Evolutionary conservation across 1,140 invertebrate genomes (phyloP), one percentile per base, ranked within the genome.

Genomic region (Pseudomyrmex flavicornis): DNA sequence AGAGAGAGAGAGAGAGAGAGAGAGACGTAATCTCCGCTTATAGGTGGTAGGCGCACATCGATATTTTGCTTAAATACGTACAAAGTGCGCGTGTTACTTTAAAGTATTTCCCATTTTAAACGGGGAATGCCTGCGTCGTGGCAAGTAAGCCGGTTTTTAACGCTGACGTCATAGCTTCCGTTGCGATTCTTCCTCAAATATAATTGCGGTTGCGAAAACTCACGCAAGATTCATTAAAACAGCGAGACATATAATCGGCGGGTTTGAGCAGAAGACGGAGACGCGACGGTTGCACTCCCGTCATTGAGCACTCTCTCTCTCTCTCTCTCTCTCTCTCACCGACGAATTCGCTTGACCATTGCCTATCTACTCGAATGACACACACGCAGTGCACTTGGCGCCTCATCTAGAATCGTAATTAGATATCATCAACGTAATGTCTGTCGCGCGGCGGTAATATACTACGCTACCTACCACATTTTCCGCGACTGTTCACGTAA

Each of bases 191-290:
- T 82, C 48, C 63, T 68, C 22, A 59, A 86, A 63, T 85, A 86
- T 85, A 86, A 86, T 85, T 86, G 35, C 35, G 62, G 85, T 80
- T 56, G 35, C 52, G n/a, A n/a, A 46, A 66, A 66, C 59, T 86
- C 85, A 85, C 83, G 85, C 84, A 69, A 85, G 56, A 72, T 74
- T 86, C 75, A 85, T 86, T 86, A 86, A 35, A 50, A 46, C 76
- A 48, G 56, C 65, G 20, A 79, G 35, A 2, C 35, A 35, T 79
- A 58, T 79, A 58, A 70, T 66, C 65, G 63, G n/a, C 48, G 22
- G 48, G 48, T 59, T 80, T 56, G 50, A 17, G 22, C 15, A 44
- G 12, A 80, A 80, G 76, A 77, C 54, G 35, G 35, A 79, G 54
- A 15, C 44, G n/a, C 35, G 35, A 35, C 5, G 35, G 5, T 35